Percentiles rank a stretch among this genome's conserved stretches.
phyloP scores from a whole-genome alignment of 2,797 vertebrate genomes.

The Pipistrellus pygmaeus region DNA sequence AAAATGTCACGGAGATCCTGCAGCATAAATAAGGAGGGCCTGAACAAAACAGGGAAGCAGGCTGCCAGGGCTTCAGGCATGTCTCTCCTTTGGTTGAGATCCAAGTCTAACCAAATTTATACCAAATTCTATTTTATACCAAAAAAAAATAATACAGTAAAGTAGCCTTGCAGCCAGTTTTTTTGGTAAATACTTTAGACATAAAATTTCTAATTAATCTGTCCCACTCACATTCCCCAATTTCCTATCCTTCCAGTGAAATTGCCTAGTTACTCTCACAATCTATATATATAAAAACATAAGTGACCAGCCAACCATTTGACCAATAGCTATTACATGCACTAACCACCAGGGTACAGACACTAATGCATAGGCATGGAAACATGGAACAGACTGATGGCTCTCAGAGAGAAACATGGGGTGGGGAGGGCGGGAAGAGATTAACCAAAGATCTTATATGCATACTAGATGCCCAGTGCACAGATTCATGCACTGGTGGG shows the following conservation, averaged over 20 bases:
- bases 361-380: no score
- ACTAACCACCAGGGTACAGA: no score
- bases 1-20: not conserved
- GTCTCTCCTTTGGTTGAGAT: not conserved
- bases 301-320: no score
- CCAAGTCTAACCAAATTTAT: not conserved
- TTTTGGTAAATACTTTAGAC: not conserved
- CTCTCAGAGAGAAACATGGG: no score
- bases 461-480: no score
- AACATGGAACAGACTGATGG: no score
- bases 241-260: not conserved
- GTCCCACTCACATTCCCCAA: not conserved
- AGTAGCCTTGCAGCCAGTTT: not conserved
- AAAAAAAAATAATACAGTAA: constrained; percentile 40
- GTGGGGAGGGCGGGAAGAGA: no score
- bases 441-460: no score
- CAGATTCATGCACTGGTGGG: no score
- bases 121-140: constrained; percentile 50
- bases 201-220: not conserved
- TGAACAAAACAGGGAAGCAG: not conserved
- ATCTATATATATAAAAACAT: not conserved
- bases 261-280: not conserved
- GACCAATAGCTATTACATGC: no score
- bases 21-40: not conserved
- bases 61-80: not conserved